Evolutionary conservation across 92 coral and sea anemone genomes (phyloP), one percentile per base, ranked within the genome.

Genomic region (Parazoanthus atlanticus): DNA sequence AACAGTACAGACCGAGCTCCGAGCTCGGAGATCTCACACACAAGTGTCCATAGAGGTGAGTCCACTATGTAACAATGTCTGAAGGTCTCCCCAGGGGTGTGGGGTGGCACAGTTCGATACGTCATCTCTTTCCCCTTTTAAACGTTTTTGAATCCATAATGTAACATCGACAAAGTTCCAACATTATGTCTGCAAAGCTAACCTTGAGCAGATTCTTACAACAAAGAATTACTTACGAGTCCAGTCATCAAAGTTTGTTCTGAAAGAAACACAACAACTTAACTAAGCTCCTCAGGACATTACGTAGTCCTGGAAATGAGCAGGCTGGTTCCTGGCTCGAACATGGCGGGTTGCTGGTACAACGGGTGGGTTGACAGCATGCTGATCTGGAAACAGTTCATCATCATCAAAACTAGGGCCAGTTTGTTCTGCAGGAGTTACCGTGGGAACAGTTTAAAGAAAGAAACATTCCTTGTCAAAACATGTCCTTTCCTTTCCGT

Each of bases 301-400:
- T 0, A 79, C 69, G 23, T 47, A 28, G 67, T 79, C 83, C 83
- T 79, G 31, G 38, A 52, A 54, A 29, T 36, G 83, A 25, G 69
- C 67, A 46, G 70, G 69, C 23, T 13, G 83, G 41, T 47, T 79
- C 83, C 69, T 28, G 66, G 47, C 69, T 79, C 69, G 83, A 47
- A 52, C 70, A 13, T 28, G 47, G 31, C 69, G 67, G n/a, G 65
- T 43, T 16, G 84, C 78, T 12, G 78, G 78, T 12, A 34, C 79
- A 28, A 74, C 79, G 32, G 79, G 46, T 74, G 79, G 79, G 49
- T 31, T 74, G 30, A 43, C 49, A 43, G 79, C 19, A 15, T 17
- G 47, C 47, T 33, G 47, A 3, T 34, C 23, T 32, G 46, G 79
- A 34, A 74, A 74, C 19, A 34, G 46, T 74, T 74, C 52, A 74